These are phyloP conservation scores for Spilarctia lutea DNA, from an alignment of 2,888 invertebrate species.

Conservation along the genomic window DNA sequence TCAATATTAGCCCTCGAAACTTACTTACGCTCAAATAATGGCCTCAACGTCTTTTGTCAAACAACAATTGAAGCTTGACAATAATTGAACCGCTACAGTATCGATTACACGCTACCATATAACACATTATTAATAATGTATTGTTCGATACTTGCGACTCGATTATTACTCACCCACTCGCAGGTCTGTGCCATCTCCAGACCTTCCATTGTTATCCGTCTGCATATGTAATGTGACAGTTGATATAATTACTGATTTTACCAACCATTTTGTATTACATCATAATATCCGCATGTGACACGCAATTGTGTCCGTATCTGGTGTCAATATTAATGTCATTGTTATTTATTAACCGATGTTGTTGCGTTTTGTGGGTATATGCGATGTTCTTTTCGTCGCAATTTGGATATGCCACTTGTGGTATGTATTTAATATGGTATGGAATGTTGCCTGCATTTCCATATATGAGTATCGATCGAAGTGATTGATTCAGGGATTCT, in stretches of 20 bases:
- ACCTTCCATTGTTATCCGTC: slow-evolving; percentile 60
- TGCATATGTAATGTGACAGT: slow-evolving; percentile 60
- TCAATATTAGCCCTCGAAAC: neutral
- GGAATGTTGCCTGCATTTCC: too few relatives aligned
- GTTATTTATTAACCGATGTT: slow-evolving; percentile 24
- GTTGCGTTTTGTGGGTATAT: neutral
- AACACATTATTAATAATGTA: slow-evolving; percentile 24
- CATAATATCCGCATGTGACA: slow-evolving; percentile 28
- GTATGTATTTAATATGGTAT: neutral
- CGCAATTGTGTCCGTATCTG: slow-evolving; percentile 29
- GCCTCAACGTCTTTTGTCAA: slow-evolving; percentile 13
- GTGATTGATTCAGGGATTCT: too few relatives aligned
- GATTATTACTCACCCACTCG: slow-evolving; percentile 54
- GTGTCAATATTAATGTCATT: slow-evolving; percentile 18
- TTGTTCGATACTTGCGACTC: slow-evolving; percentile 30
- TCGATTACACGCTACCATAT: slow-evolving; percentile 23
- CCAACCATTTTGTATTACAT: slow-evolving; percentile 38
- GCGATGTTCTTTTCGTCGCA: neutral
- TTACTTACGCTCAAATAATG: neutral
- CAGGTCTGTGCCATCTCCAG: slow-evolving; percentile 64
- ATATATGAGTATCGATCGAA: too few relatives aligned
- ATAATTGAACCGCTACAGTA: slow-evolving; percentile 21
- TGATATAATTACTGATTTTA: slow-evolving; percentile 52
- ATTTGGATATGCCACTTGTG: neutral
- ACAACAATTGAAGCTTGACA: slow-evolving; percentile 20